Base-by-base conservation (phyloP, 2,113 vertebrate genomes). In the Monopterus albus region DNA sequence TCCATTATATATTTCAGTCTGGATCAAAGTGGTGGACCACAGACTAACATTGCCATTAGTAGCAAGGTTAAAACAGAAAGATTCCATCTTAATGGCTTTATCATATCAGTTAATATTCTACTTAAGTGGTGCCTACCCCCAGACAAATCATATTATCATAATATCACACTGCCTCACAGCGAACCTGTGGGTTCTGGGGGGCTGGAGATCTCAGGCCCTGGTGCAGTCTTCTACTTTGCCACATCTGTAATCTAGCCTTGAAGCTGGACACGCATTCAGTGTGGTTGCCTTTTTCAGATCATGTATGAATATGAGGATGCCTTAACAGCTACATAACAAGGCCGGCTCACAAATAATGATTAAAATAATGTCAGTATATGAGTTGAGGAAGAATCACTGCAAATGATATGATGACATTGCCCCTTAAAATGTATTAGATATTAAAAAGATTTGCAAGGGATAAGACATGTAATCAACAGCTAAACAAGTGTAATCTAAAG, bases 301-400 rank as follows among this genome's bases (percentile, higher is more conserved):
- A n/a, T n/a, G n/a, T n/a, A n/a, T 42, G 20, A 20, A 42, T 46
- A 46, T 8, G 25, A 11, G 25, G 3, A 43, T 18, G 8, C 28
- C 3, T 40, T 26, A 55, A 42, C 6, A 75, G n/a, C 39, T 59
- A 53, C 15, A 55, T 38, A 42, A 23, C 49, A 58, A 14, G 36
- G 3, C 38, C 21, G 36, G 7, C 14, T 23, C 11, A 52, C 23
- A 70, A 62, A 70, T 45, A 18, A 39, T 20, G 10, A 28, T 25
- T 13, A 33, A 10, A 25, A n/a, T n/a, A 75, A 51, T 21, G n/a
- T 52, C 29, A 51, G 36, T 11, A n/a, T 18, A 25, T 29, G 13
- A 75, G 6, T 31, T 10, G 12, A 63, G 45, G 18, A 49, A 35
- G 15, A 64, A 51, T 7, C 8, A 2, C 29, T 31, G 29, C 8